phyloP scores from a whole-genome alignment of 2,113 vertebrate genomes.

The Spermophilus dauricus region DNA sequence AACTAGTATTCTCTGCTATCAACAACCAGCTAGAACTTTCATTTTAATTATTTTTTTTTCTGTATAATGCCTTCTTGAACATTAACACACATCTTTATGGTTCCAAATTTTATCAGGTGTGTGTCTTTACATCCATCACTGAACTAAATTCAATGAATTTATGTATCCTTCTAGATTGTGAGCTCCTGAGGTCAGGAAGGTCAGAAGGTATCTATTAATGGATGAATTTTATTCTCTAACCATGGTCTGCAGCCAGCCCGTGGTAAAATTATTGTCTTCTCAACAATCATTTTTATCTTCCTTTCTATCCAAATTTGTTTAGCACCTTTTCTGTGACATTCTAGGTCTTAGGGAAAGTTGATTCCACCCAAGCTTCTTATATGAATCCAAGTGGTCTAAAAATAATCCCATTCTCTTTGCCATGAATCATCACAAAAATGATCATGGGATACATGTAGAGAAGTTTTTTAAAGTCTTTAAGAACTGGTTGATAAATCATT shows the following conservation, averaged over 20 bases:
- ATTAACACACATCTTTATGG: not conserved
- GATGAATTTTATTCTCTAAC: conserved; percentile 40
- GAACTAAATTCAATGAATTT: not conserved
- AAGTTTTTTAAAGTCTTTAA: not conserved
- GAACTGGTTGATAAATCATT: not conserved
- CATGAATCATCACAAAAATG: not conserved
- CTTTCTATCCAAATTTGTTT: not conserved
- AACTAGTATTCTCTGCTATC: not conserved
- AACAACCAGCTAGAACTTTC: not conserved
- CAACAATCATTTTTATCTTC: not conserved
- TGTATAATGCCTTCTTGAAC: not conserved
- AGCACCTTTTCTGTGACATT: not conserved
- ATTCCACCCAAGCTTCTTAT: not conserved
- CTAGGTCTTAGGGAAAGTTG: not conserved
- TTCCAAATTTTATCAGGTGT: not conserved
- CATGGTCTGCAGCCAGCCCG: not conserved
- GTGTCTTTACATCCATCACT: not conserved
- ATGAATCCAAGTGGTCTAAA: not conserved
- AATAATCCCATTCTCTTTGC: not conserved
- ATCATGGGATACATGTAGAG: not conserved
- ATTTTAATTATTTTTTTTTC: not conserved
- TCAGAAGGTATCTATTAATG: not conserved
- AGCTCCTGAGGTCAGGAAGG: not conserved
- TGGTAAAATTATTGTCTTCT: not conserved
- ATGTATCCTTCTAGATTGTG: not conserved